Base-by-base conservation (phyloP, 2,888 invertebrate genomes). In the Morinoia aosen region DNA sequence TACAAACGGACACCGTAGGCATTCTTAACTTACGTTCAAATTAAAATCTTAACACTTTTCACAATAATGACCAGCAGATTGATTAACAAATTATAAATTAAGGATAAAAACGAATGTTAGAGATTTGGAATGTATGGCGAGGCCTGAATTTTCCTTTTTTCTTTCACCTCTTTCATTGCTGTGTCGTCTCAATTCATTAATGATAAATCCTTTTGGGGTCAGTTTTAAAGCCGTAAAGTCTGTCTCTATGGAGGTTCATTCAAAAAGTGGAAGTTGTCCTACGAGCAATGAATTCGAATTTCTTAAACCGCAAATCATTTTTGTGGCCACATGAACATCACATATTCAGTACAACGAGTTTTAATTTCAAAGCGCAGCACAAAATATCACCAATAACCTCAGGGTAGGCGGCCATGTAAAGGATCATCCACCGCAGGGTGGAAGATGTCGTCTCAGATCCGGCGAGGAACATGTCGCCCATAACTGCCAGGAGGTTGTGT, bases 381-480 rank as follows among this genome's bases (percentile, higher is more conserved):
- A 76, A 76, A 16, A 33, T 25, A 25, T 12, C 1, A 0, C 3
- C 0, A 76, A 2, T 3, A 16, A 95, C 94, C 64, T 95, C 94
- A 48, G 94, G 58, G 61, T 12, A 61, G n/a, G 33, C 39, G n/a
- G 94, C 94, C 61, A 95, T 61, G 61, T 95, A 95, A 40, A 95
- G 94, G n/a, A 95, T 64, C 58, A 95, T 48, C 94, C 94, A 95
- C 3, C 94, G 94, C 14, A 95, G 94, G 40, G 94, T 61, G 12
- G 58, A 57, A 25, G 94, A 40, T 0, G 94, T 95, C 39, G 94
- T 95, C 33, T 95, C 94, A 0, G 64, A 95, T 33, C 94, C 94
- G 40, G 94, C 94, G 19, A 48, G 10, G 40, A 95, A 95, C 94
- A 95, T 25, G 94, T 95, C 94, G 58, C 39, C 58, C 40, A 95